Evolutionary conservation across 1,140 invertebrate species (phyloP), one percentile per base, ranked within the genome.

Genomic region (Tetramorium simillimum): DNA sequence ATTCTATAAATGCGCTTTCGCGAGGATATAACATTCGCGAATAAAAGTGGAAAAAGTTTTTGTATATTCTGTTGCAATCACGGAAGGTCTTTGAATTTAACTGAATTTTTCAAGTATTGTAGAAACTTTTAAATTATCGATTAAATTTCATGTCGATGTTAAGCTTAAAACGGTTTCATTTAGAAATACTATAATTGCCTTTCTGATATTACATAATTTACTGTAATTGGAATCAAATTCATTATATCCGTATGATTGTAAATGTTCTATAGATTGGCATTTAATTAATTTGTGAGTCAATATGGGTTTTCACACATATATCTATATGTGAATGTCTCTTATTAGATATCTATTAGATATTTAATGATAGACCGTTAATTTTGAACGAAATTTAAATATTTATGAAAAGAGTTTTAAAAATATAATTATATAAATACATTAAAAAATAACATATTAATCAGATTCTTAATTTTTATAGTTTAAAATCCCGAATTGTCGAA

Each of bases 11-110:
- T 9, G 21, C 40, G 21, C 67, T 69, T 46, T 69, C 37, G 46
- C 12, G 65, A n/a, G 14, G 12, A 69, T 69, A n/a, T 24, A 69
- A 69, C 37, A 69, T 43, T 69, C 40, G n/a, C 37, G 65, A 43
- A 67, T 67, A 67, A 67, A 67, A 40, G 21, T 21, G n/a, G 6
- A 37, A 46, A 24, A 14, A 16, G n/a, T 43, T n/a, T 69, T 69
- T 21, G n/a, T 46, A 69, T 46, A 69, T 46, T 67, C n/a, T 46
- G 33, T 46, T 69, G 12, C n/a, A 69, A 67, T 67, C 21, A n/a
- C n/a, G 43, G n/a, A 43, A 69, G 21, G 37, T 69, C n/a, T 12
- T n/a, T n/a, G 6, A n/a, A 37, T n/a, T 40, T 33, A 63, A 37
- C n/a, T 43, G 18, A 43, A 5, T 67, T 67, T 21, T 12, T 37